Conservation (phyloP, 2,888 invertebrate species). For the Polylopha cassiicola region DNA sequence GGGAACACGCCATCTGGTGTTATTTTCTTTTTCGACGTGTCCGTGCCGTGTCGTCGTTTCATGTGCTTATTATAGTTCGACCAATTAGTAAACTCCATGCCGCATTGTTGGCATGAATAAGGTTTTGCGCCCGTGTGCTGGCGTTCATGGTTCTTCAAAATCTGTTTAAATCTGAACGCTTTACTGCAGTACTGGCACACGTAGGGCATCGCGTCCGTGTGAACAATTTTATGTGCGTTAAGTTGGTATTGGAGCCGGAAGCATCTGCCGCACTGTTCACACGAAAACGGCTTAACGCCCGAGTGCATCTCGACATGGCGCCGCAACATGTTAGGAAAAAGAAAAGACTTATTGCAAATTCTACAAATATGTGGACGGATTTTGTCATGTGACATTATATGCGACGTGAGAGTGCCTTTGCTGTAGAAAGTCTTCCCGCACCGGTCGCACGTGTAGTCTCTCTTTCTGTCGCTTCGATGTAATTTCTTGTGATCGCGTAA, state of each 20-base stretch:
- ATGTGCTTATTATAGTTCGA: slow-evolving; percentile 90
- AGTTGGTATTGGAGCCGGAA: slow-evolving; percentile 83
- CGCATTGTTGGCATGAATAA: slow-evolving; percentile 84
- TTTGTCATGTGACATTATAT: slow-evolving; percentile 65
- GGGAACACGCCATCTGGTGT: slow-evolving; percentile 73
- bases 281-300: slow-evolving; percentile 60
- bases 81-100: slow-evolving; percentile 86
- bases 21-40: slow-evolving; percentile 70
- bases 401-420: slow-evolving; percentile 64
- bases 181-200: slow-evolving; percentile 86
- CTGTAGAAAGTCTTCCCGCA: slow-evolving; percentile 68
- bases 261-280: slow-evolving; percentile 63
- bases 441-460: slow-evolving; percentile 64
- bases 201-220: slow-evolving; percentile 87
- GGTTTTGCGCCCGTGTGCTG: slow-evolving; percentile 85
- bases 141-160: slow-evolving; percentile 82
- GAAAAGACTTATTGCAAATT: slow-evolving; percentile 63
- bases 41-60: slow-evolving; percentile 82
- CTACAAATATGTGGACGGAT: slow-evolving; percentile 58
- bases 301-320: slow-evolving; percentile 68
- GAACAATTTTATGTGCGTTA: slow-evolving; percentile 84
- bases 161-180: slow-evolving; percentile 85
- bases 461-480: slow-evolving; percentile 69
- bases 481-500: slow-evolving; percentile 76
- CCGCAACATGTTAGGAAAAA: slow-evolving; percentile 64